Percentiles rank a stretch among this genome's conserved stretches.
These are phyloP conservation scores for Cnemophilus loriae DNA, from an alignment of 2,113 vertebrate genomes.

Conservation along the genomic window DNA sequence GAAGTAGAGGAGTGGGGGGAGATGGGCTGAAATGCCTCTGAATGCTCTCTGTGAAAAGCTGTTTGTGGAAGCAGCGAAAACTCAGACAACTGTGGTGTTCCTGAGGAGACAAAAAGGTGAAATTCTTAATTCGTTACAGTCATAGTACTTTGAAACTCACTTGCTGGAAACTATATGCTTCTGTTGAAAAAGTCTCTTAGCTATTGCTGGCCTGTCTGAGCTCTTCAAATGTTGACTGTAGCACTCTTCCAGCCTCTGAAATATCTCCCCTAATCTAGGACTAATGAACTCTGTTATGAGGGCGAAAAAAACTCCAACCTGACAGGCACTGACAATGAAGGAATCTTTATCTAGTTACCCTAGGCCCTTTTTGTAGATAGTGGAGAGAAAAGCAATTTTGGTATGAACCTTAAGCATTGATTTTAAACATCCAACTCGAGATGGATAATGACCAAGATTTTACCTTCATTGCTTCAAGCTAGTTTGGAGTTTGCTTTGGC, in stretches of 20 bases:
- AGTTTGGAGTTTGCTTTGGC: neutral
- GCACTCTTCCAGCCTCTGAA: neutral
- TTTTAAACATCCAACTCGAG: accelerated
- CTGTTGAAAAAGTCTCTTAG: neutral
- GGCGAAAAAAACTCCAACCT: accelerated
- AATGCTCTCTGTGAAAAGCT: neutral
- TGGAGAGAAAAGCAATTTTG: neutral
- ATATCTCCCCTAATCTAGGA: neutral
- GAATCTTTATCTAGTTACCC: neutral
- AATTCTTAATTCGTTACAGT: neutral
- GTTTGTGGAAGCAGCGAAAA: neutral
- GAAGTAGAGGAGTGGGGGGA: neutral
- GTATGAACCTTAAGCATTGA: neutral
- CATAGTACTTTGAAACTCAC: neutral
- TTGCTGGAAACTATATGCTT: neutral
- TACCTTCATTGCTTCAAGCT: neutral
- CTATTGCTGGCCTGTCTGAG: neutral
- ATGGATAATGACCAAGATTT: neutral
- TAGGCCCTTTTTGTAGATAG: neutral
- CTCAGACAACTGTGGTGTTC: neutral
- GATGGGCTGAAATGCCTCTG: neutral
- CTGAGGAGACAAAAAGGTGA: neutral
- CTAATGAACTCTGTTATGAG: neutral
- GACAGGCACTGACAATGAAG: neutral
- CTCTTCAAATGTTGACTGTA: neutral